Conservation (phyloP, 2,888 invertebrate species). For the Rhyacophila evoluta region DNA sequence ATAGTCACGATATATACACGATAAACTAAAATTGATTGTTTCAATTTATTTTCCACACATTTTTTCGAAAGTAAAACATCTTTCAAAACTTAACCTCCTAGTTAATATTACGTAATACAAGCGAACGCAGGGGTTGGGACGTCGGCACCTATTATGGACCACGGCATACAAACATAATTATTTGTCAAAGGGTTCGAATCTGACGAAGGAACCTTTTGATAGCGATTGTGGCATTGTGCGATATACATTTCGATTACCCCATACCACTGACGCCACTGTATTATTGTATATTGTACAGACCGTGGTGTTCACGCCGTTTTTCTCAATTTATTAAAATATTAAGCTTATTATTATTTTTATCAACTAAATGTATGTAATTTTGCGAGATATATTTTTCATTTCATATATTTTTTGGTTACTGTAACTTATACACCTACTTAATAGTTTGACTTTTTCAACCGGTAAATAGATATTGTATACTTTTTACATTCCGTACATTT, state of each 20-base stretch:
- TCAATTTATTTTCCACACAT: no score
- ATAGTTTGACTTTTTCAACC: no score
- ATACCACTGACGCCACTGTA: background rate
- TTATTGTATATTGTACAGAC: background rate
- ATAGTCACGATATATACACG: no score
- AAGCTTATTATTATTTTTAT: no score
- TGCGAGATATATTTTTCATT: no score
- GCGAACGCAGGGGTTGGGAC: constrained; percentile 4
- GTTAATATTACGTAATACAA: constrained; percentile 3
- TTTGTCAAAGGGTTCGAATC: constrained; percentile 41
- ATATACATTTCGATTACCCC: constrained; percentile 22
- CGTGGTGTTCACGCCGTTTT: background rate
- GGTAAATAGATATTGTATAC: no score
- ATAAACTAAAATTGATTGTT: no score
- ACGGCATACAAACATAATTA: constrained; percentile 25
- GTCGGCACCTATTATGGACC: background rate
- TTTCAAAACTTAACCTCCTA: background rate
- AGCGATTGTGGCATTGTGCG: constrained; percentile 42
- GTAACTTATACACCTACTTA: no score
- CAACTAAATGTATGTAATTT: no score
- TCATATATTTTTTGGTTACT: no score
- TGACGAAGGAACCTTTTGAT: constrained; percentile 43
- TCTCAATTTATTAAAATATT: background rate
- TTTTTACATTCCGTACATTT: no score
- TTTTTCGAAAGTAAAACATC: no score